Conservation (phyloP, 2,113 vertebrate species). For the Gymnocephalus cernua region DNA sequence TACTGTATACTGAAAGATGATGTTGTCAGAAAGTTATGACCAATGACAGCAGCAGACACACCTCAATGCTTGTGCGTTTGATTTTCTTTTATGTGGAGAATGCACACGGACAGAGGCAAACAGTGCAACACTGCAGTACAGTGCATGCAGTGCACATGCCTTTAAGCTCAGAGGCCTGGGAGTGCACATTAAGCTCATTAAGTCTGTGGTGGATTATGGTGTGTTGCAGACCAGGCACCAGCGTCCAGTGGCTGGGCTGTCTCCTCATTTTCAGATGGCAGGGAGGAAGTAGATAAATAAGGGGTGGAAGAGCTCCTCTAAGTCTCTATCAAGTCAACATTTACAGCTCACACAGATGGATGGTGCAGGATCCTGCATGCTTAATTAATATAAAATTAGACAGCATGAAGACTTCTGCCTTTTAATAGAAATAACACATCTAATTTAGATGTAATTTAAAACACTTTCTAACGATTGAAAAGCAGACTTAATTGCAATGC, state of each 20-base stretch:
- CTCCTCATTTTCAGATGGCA: conserved; percentile 54
- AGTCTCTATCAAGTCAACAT: conserved; percentile 21
- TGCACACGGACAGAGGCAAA: conserved; percentile 21
- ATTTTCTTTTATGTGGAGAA: conserved; percentile 2
- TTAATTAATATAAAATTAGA: conserved; percentile 1
- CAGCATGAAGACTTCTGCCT: background rate
- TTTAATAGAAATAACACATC: conserved; percentile 1
- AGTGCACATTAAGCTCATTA: conserved; percentile 83
- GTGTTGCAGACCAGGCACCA: conserved; percentile 58
- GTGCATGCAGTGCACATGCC: conserved; percentile 51
- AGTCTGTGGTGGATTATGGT: conserved; percentile 74
- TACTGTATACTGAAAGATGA: conserved; percentile 20
- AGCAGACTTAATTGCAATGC: background rate
- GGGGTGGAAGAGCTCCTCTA: conserved; percentile 15
- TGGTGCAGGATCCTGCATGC: background rate
- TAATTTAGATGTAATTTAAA: background rate
- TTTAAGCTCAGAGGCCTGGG: conserved; percentile 72
- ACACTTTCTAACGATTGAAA: background rate
- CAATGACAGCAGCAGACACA: conserved; percentile 15
- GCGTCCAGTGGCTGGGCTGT: conserved; percentile 56
- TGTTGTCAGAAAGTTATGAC: conserved; percentile 15
- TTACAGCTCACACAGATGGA: conserved; percentile 16
- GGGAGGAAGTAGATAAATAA: conserved; percentile 48
- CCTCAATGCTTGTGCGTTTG: conserved; percentile 16
- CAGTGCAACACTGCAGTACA: conserved; percentile 29